Evolutionary conservation across 2,888 invertebrate genomes (phyloP).

Genomic region (Oscheius sp.): DNA sequence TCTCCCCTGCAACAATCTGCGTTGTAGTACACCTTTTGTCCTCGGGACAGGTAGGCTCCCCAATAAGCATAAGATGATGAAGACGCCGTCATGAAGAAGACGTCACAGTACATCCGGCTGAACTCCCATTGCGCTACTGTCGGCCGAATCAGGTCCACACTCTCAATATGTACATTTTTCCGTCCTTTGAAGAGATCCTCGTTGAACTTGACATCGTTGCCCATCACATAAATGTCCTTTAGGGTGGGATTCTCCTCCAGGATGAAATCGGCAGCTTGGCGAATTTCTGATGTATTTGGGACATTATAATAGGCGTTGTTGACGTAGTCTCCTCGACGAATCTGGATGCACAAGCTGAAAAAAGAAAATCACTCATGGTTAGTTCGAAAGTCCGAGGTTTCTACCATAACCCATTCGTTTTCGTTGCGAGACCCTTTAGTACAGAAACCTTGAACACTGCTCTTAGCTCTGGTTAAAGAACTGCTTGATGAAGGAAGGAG

Average conservation of each 20-base stretch:
- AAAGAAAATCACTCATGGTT: no score
- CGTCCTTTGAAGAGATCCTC: background rate
- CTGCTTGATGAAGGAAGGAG: no score
- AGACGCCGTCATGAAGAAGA: background rate
- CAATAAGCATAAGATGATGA: background rate
- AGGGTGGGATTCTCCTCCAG: background rate
- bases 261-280: background rate
- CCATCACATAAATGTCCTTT: background rate
- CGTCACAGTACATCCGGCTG: slow-evolving; percentile 4
- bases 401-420: no score
- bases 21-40: background rate
- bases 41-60: background rate
- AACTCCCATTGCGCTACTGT: background rate
- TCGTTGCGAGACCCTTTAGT: no score
- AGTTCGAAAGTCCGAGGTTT: no score
- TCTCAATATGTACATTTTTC: background rate
- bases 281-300: background rate
- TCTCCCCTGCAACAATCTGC: background rate
- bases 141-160: background rate
- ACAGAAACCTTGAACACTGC: no score
- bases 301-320: background rate
- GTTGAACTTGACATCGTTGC: background rate
- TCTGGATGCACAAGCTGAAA: background rate
- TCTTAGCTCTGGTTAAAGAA: no score
- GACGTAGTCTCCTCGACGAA: background rate